Evolutionary conservation across 1,140 invertebrate genomes (phyloP), one percentile per base, ranked within the genome.

Genomic region (Drosophila takahashii): DNA sequence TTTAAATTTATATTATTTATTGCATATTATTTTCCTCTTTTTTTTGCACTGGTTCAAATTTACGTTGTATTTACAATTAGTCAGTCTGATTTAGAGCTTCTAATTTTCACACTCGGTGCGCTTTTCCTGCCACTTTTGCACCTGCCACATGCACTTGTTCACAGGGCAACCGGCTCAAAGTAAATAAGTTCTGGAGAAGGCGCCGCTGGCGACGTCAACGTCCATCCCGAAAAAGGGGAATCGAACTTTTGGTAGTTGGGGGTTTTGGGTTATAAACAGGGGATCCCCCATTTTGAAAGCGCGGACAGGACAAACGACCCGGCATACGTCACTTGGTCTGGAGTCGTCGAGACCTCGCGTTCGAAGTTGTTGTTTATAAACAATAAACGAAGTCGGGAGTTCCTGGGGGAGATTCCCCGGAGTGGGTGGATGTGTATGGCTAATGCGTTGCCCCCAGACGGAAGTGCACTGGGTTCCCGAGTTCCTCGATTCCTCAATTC

Each of bases 311-410:
- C 50, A 48, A 75, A 73, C 67, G 83, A 72, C 79, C 83, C 64
- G 65, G 79, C 79, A 72, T 87, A 83, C 81, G 81, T 86, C 81
- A 87, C 62, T 53, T 32, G 64, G 58, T 52, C 62, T 72, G 57
- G 64, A 57, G 58, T 65, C 58, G 76, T 22, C 22, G 22, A 22
- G 22, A 2, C 22, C 22, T 22, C 22, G 22, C 22, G 22, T 54
- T 62, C 44, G 37, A 67, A 72, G 84, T 89, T 89, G 81, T 86
- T 86, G 83, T 86, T 86, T 86, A 86, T 89, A 86, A 83, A 86
- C 83, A 86, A 89, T 86, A 86, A 86, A 86, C 83, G 83, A 86
- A 83, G 65, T 72, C 50, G 44, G 56, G 41, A 45, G 18, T 45
- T 44, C 36, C 16, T 32, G 27, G 13, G 18, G 41, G 9, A 45